These are phyloP conservation scores for Lymantria dispar DNA, from an alignment of 2,888 invertebrate genomes.

Conservation along the genomic window DNA sequence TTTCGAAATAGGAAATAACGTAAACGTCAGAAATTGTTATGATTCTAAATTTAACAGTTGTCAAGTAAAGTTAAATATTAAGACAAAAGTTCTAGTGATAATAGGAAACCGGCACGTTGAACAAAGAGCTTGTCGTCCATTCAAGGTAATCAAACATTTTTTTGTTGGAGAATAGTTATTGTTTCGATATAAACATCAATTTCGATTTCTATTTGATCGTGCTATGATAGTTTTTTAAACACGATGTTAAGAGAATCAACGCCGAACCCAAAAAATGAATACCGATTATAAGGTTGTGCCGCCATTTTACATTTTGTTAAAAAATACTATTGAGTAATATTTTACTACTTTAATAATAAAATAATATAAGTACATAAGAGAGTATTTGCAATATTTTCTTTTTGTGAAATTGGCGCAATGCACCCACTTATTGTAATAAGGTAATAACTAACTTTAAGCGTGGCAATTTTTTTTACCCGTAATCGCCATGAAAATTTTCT, in stretches of 20 bases:
- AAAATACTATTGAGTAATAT: neutral
- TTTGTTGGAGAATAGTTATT: too few species aligned
- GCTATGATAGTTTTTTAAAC: neutral
- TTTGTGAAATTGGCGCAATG: conserved; percentile 8
- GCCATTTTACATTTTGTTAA: neutral
- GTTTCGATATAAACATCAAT: too few species aligned
- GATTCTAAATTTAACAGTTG: too few species aligned
- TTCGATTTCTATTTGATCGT: too few species aligned
- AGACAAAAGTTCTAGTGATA: too few species aligned
- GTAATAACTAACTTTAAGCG: neutral
- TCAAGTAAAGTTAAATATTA: too few species aligned
- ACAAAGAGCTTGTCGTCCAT: too few species aligned
- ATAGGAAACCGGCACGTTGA: too few species aligned
- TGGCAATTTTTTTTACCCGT: conserved; percentile 5
- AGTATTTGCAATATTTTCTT: neutral
- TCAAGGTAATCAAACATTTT: too few species aligned
- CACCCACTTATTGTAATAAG: conserved; percentile 30
- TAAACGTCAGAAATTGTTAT: too few species aligned
- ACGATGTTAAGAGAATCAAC: neutral
- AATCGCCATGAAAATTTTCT: neutral
- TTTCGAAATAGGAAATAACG: neutral
- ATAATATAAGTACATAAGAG: neutral
- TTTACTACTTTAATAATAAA: neutral
- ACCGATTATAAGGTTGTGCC: neutral
- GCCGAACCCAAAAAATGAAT: neutral